phyloP scores from a whole-genome alignment of 2,113 vertebrate genomes.

The Strigops habroptila region DNA sequence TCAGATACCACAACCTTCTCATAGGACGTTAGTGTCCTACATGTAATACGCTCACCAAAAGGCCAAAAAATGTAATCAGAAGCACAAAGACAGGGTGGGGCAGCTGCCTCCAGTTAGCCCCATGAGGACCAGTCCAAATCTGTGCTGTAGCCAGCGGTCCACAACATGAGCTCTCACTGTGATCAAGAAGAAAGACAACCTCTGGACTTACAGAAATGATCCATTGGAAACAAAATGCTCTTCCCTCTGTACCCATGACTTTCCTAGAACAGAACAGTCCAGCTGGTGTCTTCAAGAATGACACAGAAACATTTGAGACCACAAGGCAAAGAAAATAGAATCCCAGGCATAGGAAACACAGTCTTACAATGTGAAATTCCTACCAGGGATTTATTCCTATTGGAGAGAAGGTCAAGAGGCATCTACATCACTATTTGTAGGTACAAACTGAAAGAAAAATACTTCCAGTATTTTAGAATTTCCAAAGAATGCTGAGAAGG shows the following conservation, averaged over 20 bases:
- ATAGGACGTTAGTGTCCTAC: accelerated
- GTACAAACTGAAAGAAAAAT: background rate
- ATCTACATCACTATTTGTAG: background rate
- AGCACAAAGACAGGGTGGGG: accelerated
- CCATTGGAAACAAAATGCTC: background rate
- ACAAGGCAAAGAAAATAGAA: background rate
- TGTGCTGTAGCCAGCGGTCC: accelerated
- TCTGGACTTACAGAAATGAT: background rate
- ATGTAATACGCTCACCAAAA: background rate
- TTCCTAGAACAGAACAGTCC: background rate
- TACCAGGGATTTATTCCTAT: background rate
- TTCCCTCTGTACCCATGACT: background rate
- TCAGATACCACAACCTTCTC: background rate
- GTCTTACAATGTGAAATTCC: background rate
- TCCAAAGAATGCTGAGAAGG: background rate
- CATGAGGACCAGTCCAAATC: background rate
- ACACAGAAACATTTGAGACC: background rate
- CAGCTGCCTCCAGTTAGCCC: background rate
- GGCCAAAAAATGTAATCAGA: background rate
- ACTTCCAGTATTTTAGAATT: background rate
- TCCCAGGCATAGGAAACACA: background rate
- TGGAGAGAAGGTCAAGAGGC: background rate
- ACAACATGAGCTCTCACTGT: background rate
- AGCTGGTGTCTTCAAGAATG: background rate
- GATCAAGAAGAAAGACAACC: background rate